Evolutionary conservation across 2,888 invertebrate species (phyloP), one percentile per base, ranked within the genome.

Genomic region (Philopedon plagiatum): DNA sequence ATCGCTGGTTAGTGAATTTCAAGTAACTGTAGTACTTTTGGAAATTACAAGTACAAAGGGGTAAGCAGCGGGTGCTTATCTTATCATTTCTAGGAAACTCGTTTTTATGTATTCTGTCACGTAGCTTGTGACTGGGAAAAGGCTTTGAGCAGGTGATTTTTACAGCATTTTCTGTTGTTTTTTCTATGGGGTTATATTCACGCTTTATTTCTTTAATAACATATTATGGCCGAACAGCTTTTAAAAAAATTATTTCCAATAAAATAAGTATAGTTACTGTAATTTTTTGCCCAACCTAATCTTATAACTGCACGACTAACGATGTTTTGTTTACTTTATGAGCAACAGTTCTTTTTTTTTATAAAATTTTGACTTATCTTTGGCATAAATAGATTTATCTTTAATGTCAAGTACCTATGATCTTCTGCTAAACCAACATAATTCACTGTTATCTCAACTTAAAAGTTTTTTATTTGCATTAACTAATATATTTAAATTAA

Each of bases 331-430:
- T 46, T 44, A 44, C 19, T 44, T 44, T 44, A 19, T 44, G 41
- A 44, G 18, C 41, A 18, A 39, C 32, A 5, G n/a, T 13, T 7
- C 13, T 18, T 4, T 13, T 15, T 4, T 41, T 41, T 4, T 18
- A 41, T 44, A 44, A 0, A 15, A 44, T 1, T 8, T 44, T 15
- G 39, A 51, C 11, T 49, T 26, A 51, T 51, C 29, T 5, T 51
- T 51, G 13, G 51, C 51, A 51, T 51, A 49, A 23, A 49, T 23
- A 49, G 5, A 3, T 49, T 49, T 49, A 49, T 23, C 49, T 2
- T 49, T 26, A 11, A 7, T 51, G 51, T 51, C 51, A 29, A 51
- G 26, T 13, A 51, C 51, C 29, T 51, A 51, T 51, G 29, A 51
- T 51, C 29, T 29, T 51, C 15, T 29, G 13, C 11, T 29, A 51